Evolutionary conservation across 2,888 invertebrate species (phyloP).

Genomic region (Saturnia japonica): DNA sequence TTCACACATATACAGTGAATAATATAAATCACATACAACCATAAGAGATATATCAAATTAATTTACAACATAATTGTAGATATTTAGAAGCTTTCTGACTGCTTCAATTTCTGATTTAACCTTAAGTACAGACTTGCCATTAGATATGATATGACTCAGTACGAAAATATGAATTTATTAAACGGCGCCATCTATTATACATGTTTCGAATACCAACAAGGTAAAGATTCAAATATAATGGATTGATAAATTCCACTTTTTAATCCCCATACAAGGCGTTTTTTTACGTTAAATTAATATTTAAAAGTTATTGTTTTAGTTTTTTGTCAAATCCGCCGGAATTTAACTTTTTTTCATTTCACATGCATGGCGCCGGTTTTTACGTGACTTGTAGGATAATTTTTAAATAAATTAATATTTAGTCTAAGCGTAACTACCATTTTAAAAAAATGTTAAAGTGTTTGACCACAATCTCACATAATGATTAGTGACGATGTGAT

Average conservation of each 20-base stretch:
- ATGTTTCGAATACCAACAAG: conserved; percentile 42
- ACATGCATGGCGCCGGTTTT: conserved; percentile 48
- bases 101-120: too few relatives aligned
- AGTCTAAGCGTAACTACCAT: not conserved
- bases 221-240: conserved; percentile 35
- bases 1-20: too few relatives aligned
- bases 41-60: too few relatives aligned
- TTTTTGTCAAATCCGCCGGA: conserved; percentile 60
- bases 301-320: conserved; percentile 55
- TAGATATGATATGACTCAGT: not conserved
- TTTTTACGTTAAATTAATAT: conserved; percentile 46
- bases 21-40: too few relatives aligned
- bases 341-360: conserved; percentile 40
- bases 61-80: too few relatives aligned
- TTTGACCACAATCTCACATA: too few relatives aligned
- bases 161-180: conserved; percentile 8
- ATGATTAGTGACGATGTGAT: too few relatives aligned
- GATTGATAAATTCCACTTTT: conserved; percentile 25
- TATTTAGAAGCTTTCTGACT: too few relatives aligned
- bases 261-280: conserved; percentile 38
- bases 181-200: conserved; percentile 42
- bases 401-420: not conserved
- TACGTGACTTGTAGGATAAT: conserved; percentile 43
- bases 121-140: too few relatives aligned
- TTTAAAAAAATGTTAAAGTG: too few relatives aligned